Percentiles rank a stretch among this genome's conserved stretches.
phyloP scores from a whole-genome alignment of 2,888 invertebrate species.

The Bunonema sp. region DNA sequence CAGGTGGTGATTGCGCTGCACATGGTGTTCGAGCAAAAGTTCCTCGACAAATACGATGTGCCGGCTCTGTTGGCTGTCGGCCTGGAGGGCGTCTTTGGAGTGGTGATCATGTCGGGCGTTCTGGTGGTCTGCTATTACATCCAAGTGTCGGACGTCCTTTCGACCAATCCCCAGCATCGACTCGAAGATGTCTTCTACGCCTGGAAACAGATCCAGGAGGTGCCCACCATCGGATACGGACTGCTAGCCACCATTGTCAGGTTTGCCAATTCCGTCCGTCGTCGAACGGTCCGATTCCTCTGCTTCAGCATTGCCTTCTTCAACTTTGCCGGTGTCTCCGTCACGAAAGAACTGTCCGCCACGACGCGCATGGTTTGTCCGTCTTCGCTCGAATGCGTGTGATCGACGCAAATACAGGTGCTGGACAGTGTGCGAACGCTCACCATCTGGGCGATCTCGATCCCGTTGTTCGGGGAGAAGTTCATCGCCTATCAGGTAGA shows the following conservation, averaged over 20 bases:
- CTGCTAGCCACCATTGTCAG: constrained; percentile 52
- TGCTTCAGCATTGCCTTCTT: constrained; percentile 72
- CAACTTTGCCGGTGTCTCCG: constrained; percentile 75
- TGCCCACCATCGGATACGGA: constrained; percentile 55
- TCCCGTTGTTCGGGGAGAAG: constrained; percentile 62
- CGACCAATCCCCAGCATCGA: constrained; percentile 55
- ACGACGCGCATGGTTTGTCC: constrained; percentile 76
- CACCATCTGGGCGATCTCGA: constrained; percentile 71
- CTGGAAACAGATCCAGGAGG: constrained; percentile 64
- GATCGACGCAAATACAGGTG: no score
- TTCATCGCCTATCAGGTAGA: constrained; percentile 51
- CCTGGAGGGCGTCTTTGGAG: constrained; percentile 59
- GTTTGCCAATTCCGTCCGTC: no score
- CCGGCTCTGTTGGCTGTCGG: constrained; percentile 79
- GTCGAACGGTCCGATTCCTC: constrained; percentile 18
- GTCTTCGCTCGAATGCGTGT: constrained; percentile 77
- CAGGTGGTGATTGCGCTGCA: no score
- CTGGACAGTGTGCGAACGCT: constrained; percentile 73
- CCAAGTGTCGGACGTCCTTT: constrained; percentile 62
- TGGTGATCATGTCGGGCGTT: constrained; percentile 46
- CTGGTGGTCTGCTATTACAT: constrained; percentile 67
- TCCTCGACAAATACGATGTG: constrained; percentile 64
- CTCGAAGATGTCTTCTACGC: constrained; percentile 75
- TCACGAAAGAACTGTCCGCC: constrained; percentile 80
- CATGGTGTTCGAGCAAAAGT: constrained; percentile 87